Evolutionary conservation across 2,113 vertebrate species (phyloP), one percentile per base, ranked within the genome.

Genomic region (Xenopus borealis): DNA sequence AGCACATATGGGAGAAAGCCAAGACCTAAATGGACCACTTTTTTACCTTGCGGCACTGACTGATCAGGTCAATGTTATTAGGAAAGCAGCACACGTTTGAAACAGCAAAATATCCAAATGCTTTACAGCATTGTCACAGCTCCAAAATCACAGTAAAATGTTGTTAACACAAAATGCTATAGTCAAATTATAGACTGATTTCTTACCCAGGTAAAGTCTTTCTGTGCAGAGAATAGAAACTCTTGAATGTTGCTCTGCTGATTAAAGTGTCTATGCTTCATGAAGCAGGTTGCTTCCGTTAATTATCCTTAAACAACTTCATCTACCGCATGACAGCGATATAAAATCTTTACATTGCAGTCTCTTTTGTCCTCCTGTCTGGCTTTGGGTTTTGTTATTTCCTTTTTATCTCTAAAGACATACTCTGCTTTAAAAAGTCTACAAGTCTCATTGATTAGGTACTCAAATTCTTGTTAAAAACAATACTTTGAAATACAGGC

Each of bases 211-310:
- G 33, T 40, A 40, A 40, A 40, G 33, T 40, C 33, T 40, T 40
- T 40, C 33, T 9, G 8, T 40, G 33, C 33, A 40, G 33, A 40
- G 33, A 27, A 40, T 7, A 40, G 8, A 40, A 40, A 40, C 33
- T 57, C 71, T 73, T 47, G 47, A 65, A 18, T 57, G 30, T 33
- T 58, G 20, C 72, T 46, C 53, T 66, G 57, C 53, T 27, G 64
- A 59, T 75, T 62, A 75, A 45, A 75, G 16, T 68, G 55, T 18
- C 46, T 68, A 40, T 50, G 72, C 64, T 75, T 75, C 58, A 75
- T 62, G 57, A 75, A 52, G 72, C 18, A 67, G 40, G 67, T 23
- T 55, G 53, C 58, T 59, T 53, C 27, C 65, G 30, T 67, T 75
- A 58, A 75, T 75, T 68, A 68, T 68, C 59, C 57, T 62, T 62